Evolutionary conservation across 2,888 invertebrate species (phyloP).

Genomic region (Drosophila borborema): DNA sequence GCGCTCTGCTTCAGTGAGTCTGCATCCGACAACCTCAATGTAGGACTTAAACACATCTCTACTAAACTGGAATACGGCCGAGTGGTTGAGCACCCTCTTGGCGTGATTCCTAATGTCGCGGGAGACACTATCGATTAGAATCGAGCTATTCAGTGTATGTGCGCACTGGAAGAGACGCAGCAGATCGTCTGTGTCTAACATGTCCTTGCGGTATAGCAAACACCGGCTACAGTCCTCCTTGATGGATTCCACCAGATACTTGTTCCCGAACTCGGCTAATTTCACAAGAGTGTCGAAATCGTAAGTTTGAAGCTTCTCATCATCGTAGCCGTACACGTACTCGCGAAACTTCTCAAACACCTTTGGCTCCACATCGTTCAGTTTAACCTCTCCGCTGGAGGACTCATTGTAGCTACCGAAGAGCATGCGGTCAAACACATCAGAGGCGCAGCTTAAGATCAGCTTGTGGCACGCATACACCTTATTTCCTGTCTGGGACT

Average conservation of each 20-base stretch:
- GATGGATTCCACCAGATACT: conserved; percentile 18
- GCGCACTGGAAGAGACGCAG: conserved; percentile 16
- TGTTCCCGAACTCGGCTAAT: conserved; percentile 15
- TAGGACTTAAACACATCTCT: conserved; percentile 5
- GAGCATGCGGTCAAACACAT: conserved; percentile 49
- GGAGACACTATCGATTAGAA: background rate
- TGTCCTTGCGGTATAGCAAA: conserved; percentile 1
- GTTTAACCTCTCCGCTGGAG: conserved; percentile 13
- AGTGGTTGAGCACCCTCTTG: background rate
- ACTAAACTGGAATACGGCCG: conserved; percentile 2
- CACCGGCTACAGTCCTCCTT: conserved; percentile 6
- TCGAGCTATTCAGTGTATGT: background rate
- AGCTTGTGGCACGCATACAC: conserved; percentile 38
- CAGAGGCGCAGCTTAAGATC: conserved; percentile 44
- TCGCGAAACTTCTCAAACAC: conserved; percentile 17
- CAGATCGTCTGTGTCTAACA: conserved; percentile 3
- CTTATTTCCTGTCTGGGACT: background rate
- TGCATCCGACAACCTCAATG: background rate
- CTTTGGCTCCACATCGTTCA: conserved; percentile 30
- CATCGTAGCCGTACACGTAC: conserved; percentile 13
- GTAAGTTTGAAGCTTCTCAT: background rate
- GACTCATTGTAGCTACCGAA: conserved; percentile 39
- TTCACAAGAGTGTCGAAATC: conserved; percentile 12
- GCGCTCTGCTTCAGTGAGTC: conserved; percentile 1
- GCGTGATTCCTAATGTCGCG: background rate